Evolutionary conservation across 2,888 invertebrate species (phyloP), one percentile per base, ranked within the genome.

Genomic region (Coenonympha glycerion): DNA sequence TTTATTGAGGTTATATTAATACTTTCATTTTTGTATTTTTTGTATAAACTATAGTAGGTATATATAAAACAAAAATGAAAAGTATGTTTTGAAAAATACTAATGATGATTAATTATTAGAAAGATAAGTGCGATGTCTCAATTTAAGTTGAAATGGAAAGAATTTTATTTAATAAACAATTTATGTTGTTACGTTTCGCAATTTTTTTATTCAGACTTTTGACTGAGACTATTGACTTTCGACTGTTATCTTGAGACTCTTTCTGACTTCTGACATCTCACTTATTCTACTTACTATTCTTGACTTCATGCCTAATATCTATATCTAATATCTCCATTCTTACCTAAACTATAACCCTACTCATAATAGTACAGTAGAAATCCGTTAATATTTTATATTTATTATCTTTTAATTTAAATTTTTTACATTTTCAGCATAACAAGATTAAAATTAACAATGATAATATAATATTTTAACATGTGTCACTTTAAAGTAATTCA

Each of bases 81-180:
- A 69, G 61, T 62, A 63, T 58, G 15, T 58, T 42, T 46, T 50
- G 53, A 65, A 66, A 61, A 62, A 55, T 61, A 71, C 67, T 73
- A 73, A 73, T n/a, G n/a, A n/a, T n/a, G n/a, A n/a, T 69, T 68
- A 56, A n/a, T n/a, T n/a, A n/a, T 69, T 68, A 56, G 56, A 56
- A 65, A 66, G 68, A 72, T 77, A 84, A 85, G 86, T 86, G 86
- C 76, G 86, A 85, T 85, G 86, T 86, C 84, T 64, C 68, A 63
- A 69, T 64, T 65, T 63, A 69, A 68, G 66, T 68, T 58, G 58
- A 64, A 65, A 55, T 51, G 57, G 56, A 65, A 45, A 59, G 53
- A 61, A 64, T 71, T 69, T 39, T 76, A 69, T 75, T 69, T 66
- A 64, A 73, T 72, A 77, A 77, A 69, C 74, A 75, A 1, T 26